Evolutionary conservation across 2,113 vertebrate species (phyloP).

Genomic region (Halcyon senegalensis): DNA sequence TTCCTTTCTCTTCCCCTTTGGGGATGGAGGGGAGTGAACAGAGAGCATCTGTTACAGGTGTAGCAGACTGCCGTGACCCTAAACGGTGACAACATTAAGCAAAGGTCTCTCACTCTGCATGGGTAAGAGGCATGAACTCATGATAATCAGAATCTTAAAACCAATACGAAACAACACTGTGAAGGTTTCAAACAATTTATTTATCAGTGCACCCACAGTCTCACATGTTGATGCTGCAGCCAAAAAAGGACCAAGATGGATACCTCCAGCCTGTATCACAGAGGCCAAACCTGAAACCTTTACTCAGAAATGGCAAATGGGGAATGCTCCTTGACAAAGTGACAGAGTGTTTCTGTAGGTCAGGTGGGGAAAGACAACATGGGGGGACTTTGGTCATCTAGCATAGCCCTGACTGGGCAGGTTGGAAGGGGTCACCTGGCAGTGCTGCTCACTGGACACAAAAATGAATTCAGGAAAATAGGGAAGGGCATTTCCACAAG

Average conservation of each 20-base stretch:
- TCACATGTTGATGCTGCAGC: not conserved
- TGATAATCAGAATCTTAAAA: not conserved
- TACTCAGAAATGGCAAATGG: not conserved
- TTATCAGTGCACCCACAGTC: not conserved
- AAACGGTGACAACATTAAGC: too few species aligned
- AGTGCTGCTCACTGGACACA: not conserved
- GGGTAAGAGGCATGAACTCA: not conserved
- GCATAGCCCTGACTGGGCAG: not conserved
- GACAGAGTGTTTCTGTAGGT: not conserved
- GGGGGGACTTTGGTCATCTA: not conserved
- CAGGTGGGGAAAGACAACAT: not conserved
- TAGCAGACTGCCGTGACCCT: too few species aligned
- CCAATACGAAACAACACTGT: rapidly evolving
- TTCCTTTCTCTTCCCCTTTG: too few species aligned
- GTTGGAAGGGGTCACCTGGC: not conserved
- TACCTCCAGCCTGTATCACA: not conserved
- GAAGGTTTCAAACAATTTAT: not conserved
- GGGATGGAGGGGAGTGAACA: too few species aligned
- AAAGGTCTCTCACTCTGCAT: not conserved
- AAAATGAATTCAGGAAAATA: not conserved
- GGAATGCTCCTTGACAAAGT: not conserved
- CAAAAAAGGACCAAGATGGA: rapidly evolving
- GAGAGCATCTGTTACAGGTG: too few species aligned
- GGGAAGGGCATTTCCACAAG: not conserved
- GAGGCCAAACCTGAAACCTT: not conserved